Percentiles rank a stretch among this genome's conserved stretches.
Evolutionary conservation across 2,888 invertebrate species (phyloP).

Genomic region (Drosophila tanythrix): DNA sequence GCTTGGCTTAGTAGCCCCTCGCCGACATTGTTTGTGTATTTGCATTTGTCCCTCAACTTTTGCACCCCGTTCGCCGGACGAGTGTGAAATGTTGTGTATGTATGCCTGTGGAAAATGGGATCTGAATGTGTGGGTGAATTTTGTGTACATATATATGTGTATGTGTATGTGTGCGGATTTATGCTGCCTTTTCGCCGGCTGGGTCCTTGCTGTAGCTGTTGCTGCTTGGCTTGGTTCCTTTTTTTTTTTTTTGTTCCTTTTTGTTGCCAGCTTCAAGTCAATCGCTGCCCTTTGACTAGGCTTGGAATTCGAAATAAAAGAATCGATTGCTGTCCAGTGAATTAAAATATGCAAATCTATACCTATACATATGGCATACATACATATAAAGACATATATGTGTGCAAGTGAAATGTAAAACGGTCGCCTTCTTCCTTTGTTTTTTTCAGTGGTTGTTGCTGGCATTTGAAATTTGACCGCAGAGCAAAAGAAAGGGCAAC

Average conservation of each 20-base stretch:
- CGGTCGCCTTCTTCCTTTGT: conserved; percentile 19
- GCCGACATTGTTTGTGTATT: conserved; percentile 77
- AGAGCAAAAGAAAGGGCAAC: conserved; percentile 13
- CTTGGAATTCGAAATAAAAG: conserved; percentile 16
- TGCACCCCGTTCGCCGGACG: conserved; percentile 34
- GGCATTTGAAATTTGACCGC: conserved; percentile 57
- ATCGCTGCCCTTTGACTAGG: conserved; percentile 51
- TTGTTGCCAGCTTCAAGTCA: conserved; percentile 49
- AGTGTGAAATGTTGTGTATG: conserved; percentile 75
- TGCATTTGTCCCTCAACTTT: conserved; percentile 63
- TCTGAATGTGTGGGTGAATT: conserved; percentile 11
- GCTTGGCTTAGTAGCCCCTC: conserved; percentile 79
- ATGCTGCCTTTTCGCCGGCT: conserved; percentile 60
- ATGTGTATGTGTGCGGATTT: conserved; percentile 14
- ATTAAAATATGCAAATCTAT: conserved; percentile 57
- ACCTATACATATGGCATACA: conserved; percentile 34
- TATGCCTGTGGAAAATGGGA: conserved; percentile 26
- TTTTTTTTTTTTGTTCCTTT: not conserved
- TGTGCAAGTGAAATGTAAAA: conserved; percentile 48
- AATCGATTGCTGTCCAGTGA: conserved; percentile 41
- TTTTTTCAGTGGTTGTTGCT: conserved; percentile 18
- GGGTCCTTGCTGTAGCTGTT: conserved; percentile 48
- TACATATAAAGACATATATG: not conserved
- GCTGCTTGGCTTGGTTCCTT: conserved; percentile 46
- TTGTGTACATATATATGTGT: conserved; percentile 1